Base-by-base conservation (phyloP, 1,140 invertebrate species). In the Halictus rubicundus region DNA sequence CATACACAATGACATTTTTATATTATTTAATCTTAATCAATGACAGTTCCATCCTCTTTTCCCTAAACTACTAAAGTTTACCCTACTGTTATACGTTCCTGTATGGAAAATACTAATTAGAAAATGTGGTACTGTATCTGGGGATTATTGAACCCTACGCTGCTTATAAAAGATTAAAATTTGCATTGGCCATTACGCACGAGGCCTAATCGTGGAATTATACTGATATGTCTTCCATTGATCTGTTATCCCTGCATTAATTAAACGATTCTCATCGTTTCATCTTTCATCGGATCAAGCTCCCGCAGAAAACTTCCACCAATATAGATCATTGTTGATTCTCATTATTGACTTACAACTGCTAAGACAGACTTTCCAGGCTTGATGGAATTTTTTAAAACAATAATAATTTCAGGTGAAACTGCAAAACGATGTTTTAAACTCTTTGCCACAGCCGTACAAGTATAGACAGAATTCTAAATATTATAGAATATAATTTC, bases 91-190 rank as follows among this genome's bases (percentile, higher is more conserved):
- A 52, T 3, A 52, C 4, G 19, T 52, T 46, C 42, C 14, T 5
- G 5, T 52, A 52, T 23, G 21, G 25, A 39, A 21, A 46, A 71
- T 8, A 27, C 46, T 70, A 63, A 71, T 78, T 54, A 27, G 27
- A 72, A 72, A 72, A 65, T 78, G n/a, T 78, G 59, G 46, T 61
- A 21, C 2, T n/a, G 19, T 12, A n/a, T 72, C 42, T 49, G 39
- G 14, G 46, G 59, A 72, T 61, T 27, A 46, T 9, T 16, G 25
- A 14, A 10, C 14, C 4, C 4, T 27, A 21, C 23, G 23, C 32
- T 37, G 4, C 3, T 54, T 21, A 64, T 16, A 16, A 37, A 16
- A 60, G 64, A 68, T 68, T 68, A 76, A 59, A 27, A 68, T 76
- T 42, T 25, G 57, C 57, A 73, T 73, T 16, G 4, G n/a, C 46